A percentile compares a stretch with the other conserved stretches of the same genome.
phyloP scores from a whole-genome alignment of 2,888 invertebrate species.

The Brachylomia viminalis region DNA sequence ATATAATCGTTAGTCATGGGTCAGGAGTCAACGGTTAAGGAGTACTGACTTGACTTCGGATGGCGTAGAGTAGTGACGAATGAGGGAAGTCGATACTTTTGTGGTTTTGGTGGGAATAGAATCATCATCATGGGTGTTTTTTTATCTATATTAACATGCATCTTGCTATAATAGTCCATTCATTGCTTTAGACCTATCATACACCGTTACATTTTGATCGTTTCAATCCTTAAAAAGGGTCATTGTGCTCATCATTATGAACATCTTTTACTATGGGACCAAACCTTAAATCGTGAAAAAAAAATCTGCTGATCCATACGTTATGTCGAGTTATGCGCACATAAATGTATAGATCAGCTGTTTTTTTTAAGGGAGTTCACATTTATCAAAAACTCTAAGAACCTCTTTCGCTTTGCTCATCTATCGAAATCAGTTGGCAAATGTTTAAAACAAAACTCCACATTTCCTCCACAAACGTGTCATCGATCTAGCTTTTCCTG shows the following conservation, averaged over 20 bases:
- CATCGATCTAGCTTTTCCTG: conserved; percentile 19
- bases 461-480: conserved; percentile 18
- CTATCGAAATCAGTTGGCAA: not conserved
- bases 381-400: not conserved
- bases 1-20: conserved; percentile 73
- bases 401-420: not conserved
- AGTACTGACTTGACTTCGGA: conserved; percentile 34
- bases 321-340: too few relatives aligned
- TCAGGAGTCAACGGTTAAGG: conserved; percentile 76
- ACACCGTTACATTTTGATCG: not conserved
- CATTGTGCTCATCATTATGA: too few relatives aligned
- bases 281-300: too few relatives aligned
- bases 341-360: too few relatives aligned
- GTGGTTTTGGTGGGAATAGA: not conserved
- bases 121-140: not conserved
- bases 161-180: too few relatives aligned
- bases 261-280: too few relatives aligned
- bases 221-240: too few relatives aligned
- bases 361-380: too few relatives aligned
- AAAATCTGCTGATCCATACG: too few relatives aligned
- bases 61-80: conserved; percentile 18
- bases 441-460: not conserved
- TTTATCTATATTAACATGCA: too few relatives aligned
- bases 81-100: not conserved
- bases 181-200: too few relatives aligned